Evolutionary conservation across 2,888 invertebrate species (phyloP).

Genomic region (Xylophagus ater): DNA sequence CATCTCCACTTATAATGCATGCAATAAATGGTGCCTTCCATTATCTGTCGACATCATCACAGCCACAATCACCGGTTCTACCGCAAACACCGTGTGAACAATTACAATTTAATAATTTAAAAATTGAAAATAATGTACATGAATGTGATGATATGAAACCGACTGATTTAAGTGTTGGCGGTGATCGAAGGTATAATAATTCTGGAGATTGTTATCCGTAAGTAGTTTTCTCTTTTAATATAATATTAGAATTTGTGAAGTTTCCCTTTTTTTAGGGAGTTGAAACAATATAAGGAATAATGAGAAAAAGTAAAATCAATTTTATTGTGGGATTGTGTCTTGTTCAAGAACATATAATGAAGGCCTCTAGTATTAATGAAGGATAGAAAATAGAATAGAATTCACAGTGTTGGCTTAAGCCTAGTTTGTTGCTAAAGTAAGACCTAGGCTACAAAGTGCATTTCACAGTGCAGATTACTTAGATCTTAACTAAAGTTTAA

Average conservation of each 20-base stretch:
- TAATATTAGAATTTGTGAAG: background rate
- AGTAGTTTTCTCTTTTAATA: constrained; percentile 20
- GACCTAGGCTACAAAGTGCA: too few relatives aligned
- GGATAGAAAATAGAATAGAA: too few relatives aligned
- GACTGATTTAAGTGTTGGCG: constrained; percentile 51
- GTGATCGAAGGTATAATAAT: constrained; percentile 17
- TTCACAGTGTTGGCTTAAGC: too few relatives aligned
- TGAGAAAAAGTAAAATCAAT: too few relatives aligned
- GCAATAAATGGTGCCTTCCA: constrained; percentile 38
- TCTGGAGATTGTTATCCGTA: constrained; percentile 38
- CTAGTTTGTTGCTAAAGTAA: too few relatives aligned
- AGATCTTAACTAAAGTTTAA: too few relatives aligned
- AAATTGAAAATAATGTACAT: constrained; percentile 36
- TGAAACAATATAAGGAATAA: too few relatives aligned
- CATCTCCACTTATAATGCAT: constrained; percentile 38
- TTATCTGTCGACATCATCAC: constrained; percentile 33
- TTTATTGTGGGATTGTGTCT: too few relatives aligned
- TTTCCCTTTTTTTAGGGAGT: background rate
- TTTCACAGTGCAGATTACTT: too few relatives aligned
- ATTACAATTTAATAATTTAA: constrained; percentile 34
- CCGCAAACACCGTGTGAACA: constrained; percentile 30
- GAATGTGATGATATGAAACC: constrained; percentile 51
- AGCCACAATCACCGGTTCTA: constrained; percentile 34
- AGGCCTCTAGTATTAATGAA: too few relatives aligned
- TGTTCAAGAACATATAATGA: too few relatives aligned